These are phyloP conservation scores for Eufriesea mexicana DNA, from an alignment of 1,140 invertebrate species.

Conservation along the genomic window DNA sequence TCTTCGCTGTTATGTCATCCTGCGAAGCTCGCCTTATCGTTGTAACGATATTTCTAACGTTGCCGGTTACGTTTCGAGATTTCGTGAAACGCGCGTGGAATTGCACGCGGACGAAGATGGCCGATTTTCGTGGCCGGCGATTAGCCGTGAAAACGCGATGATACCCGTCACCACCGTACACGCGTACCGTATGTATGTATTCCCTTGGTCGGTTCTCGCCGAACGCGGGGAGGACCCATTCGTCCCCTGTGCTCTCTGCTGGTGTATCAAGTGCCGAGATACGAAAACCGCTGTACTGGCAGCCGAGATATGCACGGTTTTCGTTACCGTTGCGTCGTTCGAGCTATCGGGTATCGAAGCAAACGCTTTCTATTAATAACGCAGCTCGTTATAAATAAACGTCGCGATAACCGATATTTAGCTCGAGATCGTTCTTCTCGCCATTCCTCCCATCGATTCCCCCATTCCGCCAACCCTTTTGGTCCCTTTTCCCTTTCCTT, in stretches of 20 bases:
- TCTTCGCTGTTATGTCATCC: conserved; percentile 58
- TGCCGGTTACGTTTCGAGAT: neutral
- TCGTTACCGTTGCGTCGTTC: neutral
- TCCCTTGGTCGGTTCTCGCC: too few relatives aligned
- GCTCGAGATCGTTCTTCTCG: neutral
- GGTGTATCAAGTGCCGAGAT: conserved; percentile 54
- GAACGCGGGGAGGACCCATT: too few relatives aligned
- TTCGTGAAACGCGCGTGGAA: too few relatives aligned
- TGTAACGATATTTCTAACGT: conserved; percentile 26
- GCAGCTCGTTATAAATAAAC: conserved; percentile 32
- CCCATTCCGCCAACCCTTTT: too few relatives aligned
- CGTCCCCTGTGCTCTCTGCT: too few relatives aligned
- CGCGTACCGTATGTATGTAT: too few relatives aligned
- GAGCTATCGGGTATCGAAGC: conserved; percentile 25
- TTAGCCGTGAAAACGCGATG: too few relatives aligned
- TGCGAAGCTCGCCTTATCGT: conserved; percentile 29
- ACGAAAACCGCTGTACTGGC: conserved; percentile 54
- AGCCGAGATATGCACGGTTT: neutral
- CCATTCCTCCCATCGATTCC: neutral
- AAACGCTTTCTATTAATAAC: conserved; percentile 47
- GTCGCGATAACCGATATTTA: neutral
- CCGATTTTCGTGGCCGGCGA: too few relatives aligned
- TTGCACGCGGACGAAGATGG: too few relatives aligned
- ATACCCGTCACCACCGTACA: too few relatives aligned
- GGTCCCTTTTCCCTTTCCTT: neutral